A percentile compares a stretch with the other conserved stretches of the same genome.
These are phyloP conservation scores for Lamprotornis superbus DNA, from an alignment of 2,113 vertebrate species.

Conservation along the genomic window DNA sequence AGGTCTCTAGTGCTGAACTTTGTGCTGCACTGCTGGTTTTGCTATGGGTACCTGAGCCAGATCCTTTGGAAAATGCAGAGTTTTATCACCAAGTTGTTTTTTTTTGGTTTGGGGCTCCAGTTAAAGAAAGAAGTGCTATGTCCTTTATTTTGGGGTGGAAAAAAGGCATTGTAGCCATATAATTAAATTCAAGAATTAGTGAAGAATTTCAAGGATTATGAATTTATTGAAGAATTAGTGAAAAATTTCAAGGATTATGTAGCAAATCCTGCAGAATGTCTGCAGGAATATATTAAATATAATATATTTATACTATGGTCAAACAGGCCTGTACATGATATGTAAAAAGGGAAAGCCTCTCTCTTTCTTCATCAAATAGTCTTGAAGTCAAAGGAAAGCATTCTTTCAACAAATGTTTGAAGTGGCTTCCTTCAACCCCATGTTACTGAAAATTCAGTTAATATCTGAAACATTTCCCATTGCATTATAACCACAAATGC, in stretches of 20 bases:
- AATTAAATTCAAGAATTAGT: neutral
- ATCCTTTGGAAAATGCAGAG: neutral
- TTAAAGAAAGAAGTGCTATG: neutral
- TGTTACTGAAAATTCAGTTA: neutral
- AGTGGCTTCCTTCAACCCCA: neutral
- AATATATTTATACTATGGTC: neutral
- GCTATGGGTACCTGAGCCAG: neutral
- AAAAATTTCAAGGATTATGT: no score
- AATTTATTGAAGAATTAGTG: no score
- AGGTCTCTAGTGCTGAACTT: neutral
- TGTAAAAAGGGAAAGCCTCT: neutral
- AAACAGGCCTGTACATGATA: neutral
- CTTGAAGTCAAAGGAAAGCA: neutral
- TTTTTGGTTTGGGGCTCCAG: neutral
- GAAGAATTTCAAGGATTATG: neutral
- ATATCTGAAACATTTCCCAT: neutral
- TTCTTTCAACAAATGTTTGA: neutral
- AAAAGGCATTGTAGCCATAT: neutral
- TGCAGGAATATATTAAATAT: no score
- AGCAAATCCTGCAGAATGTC: no score
- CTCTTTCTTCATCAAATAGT: neutral
- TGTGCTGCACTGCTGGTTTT: neutral
- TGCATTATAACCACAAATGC: neutral
- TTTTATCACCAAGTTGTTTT: neutral
- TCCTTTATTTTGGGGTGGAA: fast-evolving